Base-by-base conservation (phyloP, 2,113 vertebrate species). In the Chionis minor region DNA sequence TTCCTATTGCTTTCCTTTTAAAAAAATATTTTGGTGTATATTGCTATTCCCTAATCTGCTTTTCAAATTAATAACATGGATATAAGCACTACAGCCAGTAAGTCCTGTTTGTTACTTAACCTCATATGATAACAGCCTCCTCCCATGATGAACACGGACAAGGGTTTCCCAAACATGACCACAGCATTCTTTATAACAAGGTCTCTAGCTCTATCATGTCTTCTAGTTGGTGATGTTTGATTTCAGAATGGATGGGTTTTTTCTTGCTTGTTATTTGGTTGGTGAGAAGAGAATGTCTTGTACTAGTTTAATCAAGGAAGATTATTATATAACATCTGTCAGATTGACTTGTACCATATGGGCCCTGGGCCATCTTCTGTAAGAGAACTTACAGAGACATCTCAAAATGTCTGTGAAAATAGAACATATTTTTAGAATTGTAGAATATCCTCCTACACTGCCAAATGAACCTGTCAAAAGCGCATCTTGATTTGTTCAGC, bases 391-490 rank as follows among this genome's bases (percentile, higher is more conserved):
- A 95, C 62, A 92, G 95, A 97, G 92, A 95, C 44, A 96, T 96
- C 90, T 92, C 96, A 96, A 97, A 97, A 96, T 93, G 89, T 96
- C 94, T 97, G 95, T 89, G 95, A 97, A 97, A 97, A 97, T 95
- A 95, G 80, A 95, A 88, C 8, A 8, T 95, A 97, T 97, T 95
- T 97, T 97, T 97, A 97, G 97, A 97, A 95, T 97, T 94, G 95
- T 95, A 96, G 94, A 97, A 97, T 97, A 94, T 95, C 96, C 94
- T 97, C 96, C 97, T 91, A 97, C 97, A 95, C 95, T 93, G 90
- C 94, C 83, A 96, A 97, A 96, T 71, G 93, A 97, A 96, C 94
- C 97, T 97, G 97, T 97, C 97, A 97, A 97, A 97, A 97, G 96
- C 95, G n/a, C 96, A 97, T 96, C 97, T 94, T 97, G 95, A 86